phyloP scores from a whole-genome alignment of 2,888 invertebrate genomes.

The Empis stercorea region DNA sequence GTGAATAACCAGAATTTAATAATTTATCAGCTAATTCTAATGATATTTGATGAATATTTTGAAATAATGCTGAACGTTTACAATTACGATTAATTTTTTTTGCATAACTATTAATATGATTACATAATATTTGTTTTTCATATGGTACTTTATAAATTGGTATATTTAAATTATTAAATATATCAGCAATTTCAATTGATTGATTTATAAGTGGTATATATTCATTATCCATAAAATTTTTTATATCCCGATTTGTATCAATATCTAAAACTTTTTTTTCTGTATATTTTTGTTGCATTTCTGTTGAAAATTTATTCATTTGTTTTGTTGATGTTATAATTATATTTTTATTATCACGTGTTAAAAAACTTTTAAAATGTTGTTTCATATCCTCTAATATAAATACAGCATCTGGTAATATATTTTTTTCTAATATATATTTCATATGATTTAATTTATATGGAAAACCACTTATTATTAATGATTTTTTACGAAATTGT shows the following conservation, averaged over 20 bases:
- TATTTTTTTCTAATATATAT: conserved; percentile 29
- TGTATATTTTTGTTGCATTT: too few relatives aligned
- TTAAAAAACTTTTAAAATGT: conserved; percentile 37
- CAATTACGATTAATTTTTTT: conserved; percentile 7
- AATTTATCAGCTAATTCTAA: conserved; percentile 44
- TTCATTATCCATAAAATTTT: too few relatives aligned
- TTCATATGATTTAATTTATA: conserved; percentile 27
- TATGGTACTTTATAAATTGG: conserved; percentile 8
- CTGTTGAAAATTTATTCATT: too few relatives aligned
- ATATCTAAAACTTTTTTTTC: too few relatives aligned
- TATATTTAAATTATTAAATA: conserved; percentile 5
- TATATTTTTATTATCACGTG: conserved; percentile 18
- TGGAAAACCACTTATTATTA: conserved; percentile 51
- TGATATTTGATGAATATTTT: conserved; percentile 42
- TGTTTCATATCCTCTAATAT: conserved; percentile 37
- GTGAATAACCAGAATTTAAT: conserved; percentile 44
- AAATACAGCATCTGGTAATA: conserved; percentile 39
- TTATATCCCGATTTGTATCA: too few relatives aligned
- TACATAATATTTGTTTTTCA: conserved; percentile 1
- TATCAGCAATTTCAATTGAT: conserved; percentile 3
- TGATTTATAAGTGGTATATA: conserved; percentile 1
- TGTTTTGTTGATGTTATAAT: background rate
- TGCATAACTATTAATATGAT: background rate
- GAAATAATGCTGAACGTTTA: conserved; percentile 32
- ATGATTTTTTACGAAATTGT: conserved; percentile 9